phyloP scores from a whole-genome alignment of 2,888 invertebrate species.

The Andrena fulva region DNA sequence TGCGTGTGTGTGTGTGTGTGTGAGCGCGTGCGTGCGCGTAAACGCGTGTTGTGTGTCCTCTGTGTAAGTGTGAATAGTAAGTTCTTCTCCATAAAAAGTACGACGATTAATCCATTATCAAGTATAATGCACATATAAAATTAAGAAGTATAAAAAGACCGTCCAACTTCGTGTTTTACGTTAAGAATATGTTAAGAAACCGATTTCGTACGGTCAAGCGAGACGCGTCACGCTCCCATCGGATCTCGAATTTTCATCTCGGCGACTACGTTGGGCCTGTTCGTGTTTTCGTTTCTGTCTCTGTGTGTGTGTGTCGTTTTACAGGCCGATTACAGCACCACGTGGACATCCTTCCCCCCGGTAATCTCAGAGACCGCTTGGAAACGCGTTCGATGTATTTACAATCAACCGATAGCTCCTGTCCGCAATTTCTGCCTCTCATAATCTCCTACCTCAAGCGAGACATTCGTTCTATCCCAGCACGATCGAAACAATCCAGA shows the following conservation, averaged over 20 bases:
- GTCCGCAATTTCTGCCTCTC: constrained; percentile 45
- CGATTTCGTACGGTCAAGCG: constrained; percentile 47
- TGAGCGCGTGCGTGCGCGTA: not conserved
- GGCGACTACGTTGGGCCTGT: constrained; percentile 19
- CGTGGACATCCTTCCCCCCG: constrained; percentile 17
- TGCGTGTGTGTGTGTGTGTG: constrained; percentile 28
- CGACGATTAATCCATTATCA: constrained; percentile 79
- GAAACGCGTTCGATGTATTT: constrained; percentile 49
- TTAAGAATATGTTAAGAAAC: constrained; percentile 66
- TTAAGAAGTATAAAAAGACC: constrained; percentile 83
- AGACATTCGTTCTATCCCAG: constrained; percentile 42
- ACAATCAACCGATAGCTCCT: constrained; percentile 51
- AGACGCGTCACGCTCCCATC: constrained; percentile 32
- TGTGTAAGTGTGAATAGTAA: constrained; percentile 23
- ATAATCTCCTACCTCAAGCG: constrained; percentile 31
- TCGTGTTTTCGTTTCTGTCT: not conserved
- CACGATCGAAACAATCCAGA: constrained; percentile 75
- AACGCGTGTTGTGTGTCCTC: constrained; percentile 50
- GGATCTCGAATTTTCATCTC: constrained; percentile 35
- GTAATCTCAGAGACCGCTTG: constrained; percentile 40
- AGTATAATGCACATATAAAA: constrained; percentile 83
- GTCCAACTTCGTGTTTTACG: constrained; percentile 73
- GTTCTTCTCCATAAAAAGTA: constrained; percentile 71
- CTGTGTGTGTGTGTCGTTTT: constrained; percentile 13
- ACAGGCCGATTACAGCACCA: constrained; percentile 59